Evolutionary conservation across 2,888 invertebrate species (phyloP).

Genomic region (Hemistola chrysoprasaria): DNA sequence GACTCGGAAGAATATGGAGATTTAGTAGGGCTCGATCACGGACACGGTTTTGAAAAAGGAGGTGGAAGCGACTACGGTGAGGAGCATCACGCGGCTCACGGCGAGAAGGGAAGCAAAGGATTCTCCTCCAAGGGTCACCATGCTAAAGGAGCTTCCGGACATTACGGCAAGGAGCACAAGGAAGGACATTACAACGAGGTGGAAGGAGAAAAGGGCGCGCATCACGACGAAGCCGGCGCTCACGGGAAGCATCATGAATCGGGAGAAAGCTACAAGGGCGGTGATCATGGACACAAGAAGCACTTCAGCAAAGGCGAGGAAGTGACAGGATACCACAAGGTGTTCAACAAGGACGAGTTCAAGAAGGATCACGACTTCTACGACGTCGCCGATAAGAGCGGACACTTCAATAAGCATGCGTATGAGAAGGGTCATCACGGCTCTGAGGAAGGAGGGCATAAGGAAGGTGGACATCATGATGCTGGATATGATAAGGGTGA

Average conservation of each 20-base stretch:
- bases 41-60: constrained; percentile 57
- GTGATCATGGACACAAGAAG: constrained; percentile 80
- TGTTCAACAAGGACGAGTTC: constrained; percentile 89
- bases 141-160: constrained; percentile 80
- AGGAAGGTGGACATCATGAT: constrained; percentile 80
- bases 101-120: constrained; percentile 81
- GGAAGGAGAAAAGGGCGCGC: constrained; percentile 78
- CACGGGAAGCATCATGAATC: constrained; percentile 80
- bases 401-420: constrained; percentile 85
- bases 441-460: constrained; percentile 78
- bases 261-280: constrained; percentile 79
- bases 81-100: constrained; percentile 72
- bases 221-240: constrained; percentile 77
- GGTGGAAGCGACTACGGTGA: constrained; percentile 74
- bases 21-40: constrained; percentile 32
- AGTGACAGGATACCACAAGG: constrained; percentile 87
- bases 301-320: constrained; percentile 87
- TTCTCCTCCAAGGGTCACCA: constrained; percentile 77
- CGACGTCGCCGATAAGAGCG: constrained; percentile 86
- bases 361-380: constrained; percentile 90
- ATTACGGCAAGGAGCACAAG: constrained; percentile 76
- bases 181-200: constrained; percentile 78
- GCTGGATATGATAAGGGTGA: constrained; percentile 75
- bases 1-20: constrained; percentile 43
- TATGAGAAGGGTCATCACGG: constrained; percentile 79